phyloP scores from a whole-genome alignment of 2,797 vertebrate genomes.

The Argentina silus region DNA sequence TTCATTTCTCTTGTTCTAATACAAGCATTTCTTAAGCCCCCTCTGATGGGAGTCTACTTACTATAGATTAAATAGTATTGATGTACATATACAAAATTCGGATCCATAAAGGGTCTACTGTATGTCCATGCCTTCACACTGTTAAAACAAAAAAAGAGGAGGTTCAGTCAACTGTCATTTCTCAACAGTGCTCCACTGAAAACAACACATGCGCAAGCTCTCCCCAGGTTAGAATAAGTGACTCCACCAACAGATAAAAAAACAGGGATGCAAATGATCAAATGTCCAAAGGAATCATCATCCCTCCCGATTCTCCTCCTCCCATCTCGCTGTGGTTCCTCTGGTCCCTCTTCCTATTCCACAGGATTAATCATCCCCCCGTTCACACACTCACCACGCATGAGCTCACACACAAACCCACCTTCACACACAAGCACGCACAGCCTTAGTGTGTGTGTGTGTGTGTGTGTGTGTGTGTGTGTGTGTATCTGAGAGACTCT shows the following conservation, averaged over 20 bases:
- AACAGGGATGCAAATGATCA: constrained; percentile 31
- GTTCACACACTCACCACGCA: constrained; percentile 63
- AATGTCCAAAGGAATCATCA: constrained; percentile 19
- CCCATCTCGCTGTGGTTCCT: constrained; percentile 49
- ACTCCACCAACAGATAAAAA: constrained; percentile 45
- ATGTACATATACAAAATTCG: not conserved
- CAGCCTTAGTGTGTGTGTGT: constrained; percentile 46
- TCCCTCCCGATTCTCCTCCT: constrained; percentile 32
- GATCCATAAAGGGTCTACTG: not conserved
- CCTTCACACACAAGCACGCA: constrained; percentile 39
- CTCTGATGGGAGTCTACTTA: constrained; percentile 10
- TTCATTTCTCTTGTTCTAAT: constrained; percentile 31
- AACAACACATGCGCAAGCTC: constrained; percentile 26
- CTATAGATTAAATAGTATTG: not conserved
- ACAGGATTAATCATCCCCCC: constrained; percentile 64
- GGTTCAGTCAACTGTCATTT: not conserved
- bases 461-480: constrained; percentile 33
- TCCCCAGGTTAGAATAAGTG: constrained; percentile 7
- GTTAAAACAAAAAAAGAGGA: not conserved
- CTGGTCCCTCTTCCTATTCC: constrained; percentile 59
- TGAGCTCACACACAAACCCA: constrained; percentile 62
- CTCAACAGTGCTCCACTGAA: constrained; percentile 10
- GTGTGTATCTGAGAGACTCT: constrained; percentile 30
- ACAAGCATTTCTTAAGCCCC: constrained; percentile 41
- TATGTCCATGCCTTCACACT: not conserved